Evolutionary conservation across 2,888 invertebrate species (phyloP).

Genomic region (Luffia ferchaultella): DNA sequence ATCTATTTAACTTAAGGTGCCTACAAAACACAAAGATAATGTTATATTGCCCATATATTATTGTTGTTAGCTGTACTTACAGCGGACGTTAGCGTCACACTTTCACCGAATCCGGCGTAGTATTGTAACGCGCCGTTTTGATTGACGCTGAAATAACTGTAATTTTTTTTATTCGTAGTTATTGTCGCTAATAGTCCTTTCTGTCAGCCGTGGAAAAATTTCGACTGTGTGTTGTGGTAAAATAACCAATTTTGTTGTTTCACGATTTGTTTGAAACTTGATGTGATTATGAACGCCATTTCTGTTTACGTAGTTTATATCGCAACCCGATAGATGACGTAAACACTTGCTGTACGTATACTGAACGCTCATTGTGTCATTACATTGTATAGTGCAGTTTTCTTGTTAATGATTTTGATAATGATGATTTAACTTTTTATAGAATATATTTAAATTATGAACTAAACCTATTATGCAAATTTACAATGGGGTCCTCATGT

Average conservation of each 20-base stretch:
- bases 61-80: not conserved
- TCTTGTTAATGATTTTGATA: too few relatives aligned
- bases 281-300: not conserved
- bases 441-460: too few relatives aligned
- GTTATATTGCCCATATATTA: too few relatives aligned
- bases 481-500: too few relatives aligned
- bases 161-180: not conserved
- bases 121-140: constrained; percentile 34
- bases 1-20: too few relatives aligned
- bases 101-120: constrained; percentile 51
- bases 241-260: not conserved
- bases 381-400: too few relatives aligned
- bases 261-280: not conserved
- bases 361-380: too few relatives aligned
- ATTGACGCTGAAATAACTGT: not conserved
- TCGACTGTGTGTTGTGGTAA: not conserved
- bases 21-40: too few relatives aligned
- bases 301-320: not conserved
- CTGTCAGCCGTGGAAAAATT: not conserved
- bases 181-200: not conserved
- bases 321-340: not conserved
- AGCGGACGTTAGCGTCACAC: constrained; percentile 51
- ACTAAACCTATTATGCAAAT: too few relatives aligned
- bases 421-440: too few relatives aligned
- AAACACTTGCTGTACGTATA: not conserved